Evolutionary conservation across 2,888 invertebrate species (phyloP).

Genomic region (Zhuqinia jingwanae): DNA sequence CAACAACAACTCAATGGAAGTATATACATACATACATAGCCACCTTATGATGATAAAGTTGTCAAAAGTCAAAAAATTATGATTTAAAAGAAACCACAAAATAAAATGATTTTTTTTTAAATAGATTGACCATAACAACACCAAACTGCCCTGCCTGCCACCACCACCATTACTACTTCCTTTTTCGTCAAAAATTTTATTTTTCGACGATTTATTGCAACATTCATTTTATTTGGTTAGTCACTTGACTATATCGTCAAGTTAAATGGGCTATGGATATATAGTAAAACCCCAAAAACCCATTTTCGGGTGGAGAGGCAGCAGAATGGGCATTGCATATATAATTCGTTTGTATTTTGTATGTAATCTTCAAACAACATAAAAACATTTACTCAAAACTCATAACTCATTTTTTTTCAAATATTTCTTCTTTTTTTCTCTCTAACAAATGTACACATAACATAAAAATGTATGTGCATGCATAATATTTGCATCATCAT

Average conservation of each 20-base stretch:
- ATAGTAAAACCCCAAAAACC: constrained; percentile 40
- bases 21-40: too few relatives aligned
- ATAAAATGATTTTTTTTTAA: constrained; percentile 22
- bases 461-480: not conserved
- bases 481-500: not conserved
- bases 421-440: not conserved
- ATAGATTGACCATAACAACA: too few relatives aligned
- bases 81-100: too few relatives aligned
- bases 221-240: constrained; percentile 28
- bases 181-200: constrained; percentile 51
- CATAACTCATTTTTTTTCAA: constrained; percentile 62
- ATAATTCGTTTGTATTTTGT: too few relatives aligned
- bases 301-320: constrained; percentile 65
- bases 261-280: not conserved
- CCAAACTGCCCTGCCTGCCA: not conserved
- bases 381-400: not conserved
- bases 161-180: constrained; percentile 40
- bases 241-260: too few relatives aligned
- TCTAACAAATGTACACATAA: not conserved
- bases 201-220: constrained; percentile 48
- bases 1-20: constrained; percentile 6
- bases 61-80: constrained; percentile 29
- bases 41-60: constrained; percentile 48
- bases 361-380: constrained; percentile 37
- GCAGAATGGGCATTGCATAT: too few relatives aligned